Conservation (phyloP, 2,113 vertebrate genomes). For the Poeciliopsis prolifica region DNA sequence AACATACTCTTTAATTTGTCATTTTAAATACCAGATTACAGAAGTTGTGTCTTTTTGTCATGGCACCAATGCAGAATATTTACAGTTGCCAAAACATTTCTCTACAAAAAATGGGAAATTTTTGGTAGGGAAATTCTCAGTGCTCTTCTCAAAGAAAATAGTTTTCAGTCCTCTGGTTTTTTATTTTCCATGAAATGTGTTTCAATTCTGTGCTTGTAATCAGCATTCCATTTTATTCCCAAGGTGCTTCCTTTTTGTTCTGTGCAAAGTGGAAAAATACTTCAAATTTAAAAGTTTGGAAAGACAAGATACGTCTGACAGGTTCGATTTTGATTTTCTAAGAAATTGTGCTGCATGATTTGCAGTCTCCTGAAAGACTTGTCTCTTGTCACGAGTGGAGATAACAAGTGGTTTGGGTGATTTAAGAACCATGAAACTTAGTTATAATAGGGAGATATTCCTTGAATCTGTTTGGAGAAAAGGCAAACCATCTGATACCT, state of each 20-base stretch:
- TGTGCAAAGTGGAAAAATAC: not conserved
- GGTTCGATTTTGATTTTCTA: not conserved
- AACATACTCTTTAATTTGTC: not conserved
- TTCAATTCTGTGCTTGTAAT: not conserved
- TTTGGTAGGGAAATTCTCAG: not conserved
- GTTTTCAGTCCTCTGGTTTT: not conserved
- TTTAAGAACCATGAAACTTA: constrained; percentile 16
- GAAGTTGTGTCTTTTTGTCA: not conserved
- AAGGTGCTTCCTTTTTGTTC: not conserved
- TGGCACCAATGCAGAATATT: not conserved
- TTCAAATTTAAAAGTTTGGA: not conserved
- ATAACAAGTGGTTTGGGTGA: constrained; percentile 38
- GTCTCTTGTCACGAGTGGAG: constrained; percentile 3
- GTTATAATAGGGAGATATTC: constrained; percentile 30
- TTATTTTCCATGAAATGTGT: not conserved
- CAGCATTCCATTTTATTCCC: not conserved
- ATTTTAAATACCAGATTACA: not conserved
- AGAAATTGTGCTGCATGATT: not conserved
- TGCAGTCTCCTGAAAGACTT: not conserved
- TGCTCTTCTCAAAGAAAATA: not conserved
- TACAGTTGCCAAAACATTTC: not conserved
- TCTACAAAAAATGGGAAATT: not conserved
- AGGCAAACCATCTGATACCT: constrained; percentile 31
- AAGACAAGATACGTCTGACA: not conserved
- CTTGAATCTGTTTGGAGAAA: not conserved